Evolutionary conservation across 2,888 invertebrate genomes (phyloP).

Genomic region (Dolomedes plantarius): DNA sequence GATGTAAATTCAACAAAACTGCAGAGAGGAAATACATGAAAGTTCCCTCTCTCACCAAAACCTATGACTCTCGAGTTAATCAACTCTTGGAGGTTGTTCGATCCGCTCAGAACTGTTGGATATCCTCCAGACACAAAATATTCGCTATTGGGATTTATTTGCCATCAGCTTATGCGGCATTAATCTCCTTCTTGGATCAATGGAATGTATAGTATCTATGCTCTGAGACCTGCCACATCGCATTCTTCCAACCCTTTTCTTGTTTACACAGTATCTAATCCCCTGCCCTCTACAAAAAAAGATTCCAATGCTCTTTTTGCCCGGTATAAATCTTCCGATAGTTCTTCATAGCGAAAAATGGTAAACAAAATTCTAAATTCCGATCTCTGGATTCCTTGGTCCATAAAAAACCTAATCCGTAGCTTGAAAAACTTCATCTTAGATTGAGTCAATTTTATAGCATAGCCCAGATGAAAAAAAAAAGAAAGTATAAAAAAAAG

Average conservation of each 20-base stretch:
- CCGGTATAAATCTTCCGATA: conserved; percentile 57
- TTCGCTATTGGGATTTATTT: not conserved
- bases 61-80: too few species aligned
- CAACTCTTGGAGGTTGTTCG: too few species aligned
- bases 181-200: not conserved
- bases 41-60: too few species aligned
- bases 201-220: too few species aligned
- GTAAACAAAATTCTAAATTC: conserved; percentile 64
- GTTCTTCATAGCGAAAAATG: conserved; percentile 25
- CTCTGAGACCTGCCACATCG: not conserved
- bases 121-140: not conserved
- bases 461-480: conserved; percentile 43
- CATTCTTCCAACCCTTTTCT: conserved; percentile 31
- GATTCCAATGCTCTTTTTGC: conserved; percentile 32
- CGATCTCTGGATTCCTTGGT: conserved; percentile 18
- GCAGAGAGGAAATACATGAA: too few species aligned
- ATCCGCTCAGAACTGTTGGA: too few species aligned
- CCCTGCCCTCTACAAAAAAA: conserved; percentile 23
- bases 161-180: not conserved
- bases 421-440: conserved; percentile 60
- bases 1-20: too few species aligned
- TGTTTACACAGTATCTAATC: conserved; percentile 35
- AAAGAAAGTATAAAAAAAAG: not conserved
- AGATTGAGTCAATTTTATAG: conserved; percentile 65
- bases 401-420: conserved; percentile 29